These are phyloP conservation scores for Nestor notabilis DNA, from an alignment of 2,113 vertebrate species.

Conservation along the genomic window DNA sequence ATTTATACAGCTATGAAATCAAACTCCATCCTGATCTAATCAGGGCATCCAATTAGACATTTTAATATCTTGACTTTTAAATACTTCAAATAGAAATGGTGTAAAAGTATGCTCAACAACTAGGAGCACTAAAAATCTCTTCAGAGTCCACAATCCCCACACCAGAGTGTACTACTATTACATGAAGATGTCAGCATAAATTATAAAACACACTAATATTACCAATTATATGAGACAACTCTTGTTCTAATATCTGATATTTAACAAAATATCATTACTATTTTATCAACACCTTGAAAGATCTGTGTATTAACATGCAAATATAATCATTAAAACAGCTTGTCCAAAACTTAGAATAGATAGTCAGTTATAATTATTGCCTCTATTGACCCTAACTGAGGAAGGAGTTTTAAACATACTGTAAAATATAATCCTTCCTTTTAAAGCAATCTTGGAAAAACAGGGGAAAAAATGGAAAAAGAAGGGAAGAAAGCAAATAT, in stretches of 20 bases:
- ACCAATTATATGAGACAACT: not conserved
- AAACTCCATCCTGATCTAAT: not conserved
- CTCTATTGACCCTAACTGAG: not conserved
- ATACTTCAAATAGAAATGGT: not conserved
- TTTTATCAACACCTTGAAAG: not conserved
- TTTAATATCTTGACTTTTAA: not conserved
- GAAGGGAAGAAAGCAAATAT: not conserved
- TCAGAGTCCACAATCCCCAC: not conserved
- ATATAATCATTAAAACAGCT: conserved; percentile 4
- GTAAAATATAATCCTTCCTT: not conserved
- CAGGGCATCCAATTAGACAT: not conserved
- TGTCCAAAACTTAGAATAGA: not conserved
- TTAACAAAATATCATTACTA: not conserved
- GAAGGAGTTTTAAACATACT: not conserved
- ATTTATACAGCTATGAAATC: not conserved
- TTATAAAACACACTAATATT: not conserved
- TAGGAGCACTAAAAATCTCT: not conserved
- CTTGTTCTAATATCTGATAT: not conserved
- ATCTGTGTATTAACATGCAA: not conserved
- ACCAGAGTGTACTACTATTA: not conserved
- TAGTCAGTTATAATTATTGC: not conserved
- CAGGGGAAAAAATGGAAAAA: rapidly evolving
- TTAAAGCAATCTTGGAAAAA: not conserved
- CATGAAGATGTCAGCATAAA: not conserved
- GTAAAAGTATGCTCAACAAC: not conserved